Conservation (phyloP, 2,888 invertebrate species). For the Terebella lapidaria region DNA sequence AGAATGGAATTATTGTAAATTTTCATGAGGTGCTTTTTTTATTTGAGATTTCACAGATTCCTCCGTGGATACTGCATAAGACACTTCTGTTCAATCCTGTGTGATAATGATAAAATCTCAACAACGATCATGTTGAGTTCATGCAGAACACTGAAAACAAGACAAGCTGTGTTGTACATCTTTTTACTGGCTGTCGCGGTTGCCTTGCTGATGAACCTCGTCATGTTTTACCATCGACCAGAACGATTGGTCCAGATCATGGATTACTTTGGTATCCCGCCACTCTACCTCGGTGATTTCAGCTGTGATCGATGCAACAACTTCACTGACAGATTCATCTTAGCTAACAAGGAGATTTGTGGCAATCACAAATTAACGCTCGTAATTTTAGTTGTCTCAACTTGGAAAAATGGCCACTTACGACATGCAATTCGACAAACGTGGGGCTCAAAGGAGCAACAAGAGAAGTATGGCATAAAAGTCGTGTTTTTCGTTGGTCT, state of each 20-base stretch:
- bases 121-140: too few species aligned
- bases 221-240: not conserved
- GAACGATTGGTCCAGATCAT: slow-evolving; percentile 6
- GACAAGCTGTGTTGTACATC: not conserved
- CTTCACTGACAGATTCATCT: too few species aligned
- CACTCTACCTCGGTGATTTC: slow-evolving; percentile 16
- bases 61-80: too few species aligned
- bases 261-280: slow-evolving; percentile 19
- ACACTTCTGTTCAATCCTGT: too few species aligned
- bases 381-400: slow-evolving; percentile 22
- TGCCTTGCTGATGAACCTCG: not conserved
- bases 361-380: too few species aligned
- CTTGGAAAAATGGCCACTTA: slow-evolving; percentile 18
- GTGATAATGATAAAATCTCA: too few species aligned
- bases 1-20: too few species aligned
- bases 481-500: slow-evolving; percentile 25
- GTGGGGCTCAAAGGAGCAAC: slow-evolving; percentile 20
- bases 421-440: slow-evolving; percentile 20
- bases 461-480: slow-evolving; percentile 18
- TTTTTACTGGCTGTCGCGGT: not conserved
- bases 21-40: too few species aligned
- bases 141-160: not conserved
- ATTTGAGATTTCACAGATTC: too few species aligned
- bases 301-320: too few species aligned
- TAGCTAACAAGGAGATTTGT: slow-evolving; percentile 18